Evolutionary conservation across 1,140 invertebrate species (phyloP).

Genomic region (Lordiphosa stackelbergi): DNA sequence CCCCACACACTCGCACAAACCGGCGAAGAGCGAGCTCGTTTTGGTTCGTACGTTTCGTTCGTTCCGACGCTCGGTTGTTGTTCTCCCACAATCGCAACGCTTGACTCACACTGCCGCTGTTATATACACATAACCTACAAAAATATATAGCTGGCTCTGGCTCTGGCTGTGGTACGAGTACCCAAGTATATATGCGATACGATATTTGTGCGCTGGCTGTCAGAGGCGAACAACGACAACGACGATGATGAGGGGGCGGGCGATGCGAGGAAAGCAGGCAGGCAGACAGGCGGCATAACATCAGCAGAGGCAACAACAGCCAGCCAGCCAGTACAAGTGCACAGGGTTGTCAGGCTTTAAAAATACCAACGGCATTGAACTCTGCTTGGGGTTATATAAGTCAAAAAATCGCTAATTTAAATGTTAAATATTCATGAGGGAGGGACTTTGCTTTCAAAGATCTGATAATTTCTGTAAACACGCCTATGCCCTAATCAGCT

Average conservation of each 20-base stretch:
- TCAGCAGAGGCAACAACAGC: constrained; percentile 56
- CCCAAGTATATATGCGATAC: constrained; percentile 53
- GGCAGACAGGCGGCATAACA: constrained; percentile 70
- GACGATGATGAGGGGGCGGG: background rate
- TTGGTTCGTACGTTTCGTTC: constrained; percentile 18
- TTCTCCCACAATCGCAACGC: constrained; percentile 67
- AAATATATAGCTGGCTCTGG: constrained; percentile 61
- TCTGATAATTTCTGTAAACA: no score
- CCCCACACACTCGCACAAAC: constrained; percentile 32
- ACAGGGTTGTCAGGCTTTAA: constrained; percentile 47
- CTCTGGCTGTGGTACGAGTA: constrained; percentile 37
- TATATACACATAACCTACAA: constrained; percentile 77
- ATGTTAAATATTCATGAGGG: background rate
- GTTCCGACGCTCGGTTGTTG: constrained; percentile 15
- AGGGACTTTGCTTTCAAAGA: no score
- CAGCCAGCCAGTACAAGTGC: constrained; percentile 47
- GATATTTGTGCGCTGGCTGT: constrained; percentile 70
- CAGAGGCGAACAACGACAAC: constrained; percentile 23
- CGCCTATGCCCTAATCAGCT: no score
- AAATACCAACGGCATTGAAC: constrained; percentile 48
- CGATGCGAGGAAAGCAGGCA: constrained; percentile 14
- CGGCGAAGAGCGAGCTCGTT: constrained; percentile 30
- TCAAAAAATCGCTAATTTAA: background rate
- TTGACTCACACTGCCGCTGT: constrained; percentile 64
- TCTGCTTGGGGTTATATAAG: constrained; percentile 1